Evolutionary conservation across 2,797 vertebrate genomes (phyloP).

Genomic region (Pteronotus mesoamericanus): DNA sequence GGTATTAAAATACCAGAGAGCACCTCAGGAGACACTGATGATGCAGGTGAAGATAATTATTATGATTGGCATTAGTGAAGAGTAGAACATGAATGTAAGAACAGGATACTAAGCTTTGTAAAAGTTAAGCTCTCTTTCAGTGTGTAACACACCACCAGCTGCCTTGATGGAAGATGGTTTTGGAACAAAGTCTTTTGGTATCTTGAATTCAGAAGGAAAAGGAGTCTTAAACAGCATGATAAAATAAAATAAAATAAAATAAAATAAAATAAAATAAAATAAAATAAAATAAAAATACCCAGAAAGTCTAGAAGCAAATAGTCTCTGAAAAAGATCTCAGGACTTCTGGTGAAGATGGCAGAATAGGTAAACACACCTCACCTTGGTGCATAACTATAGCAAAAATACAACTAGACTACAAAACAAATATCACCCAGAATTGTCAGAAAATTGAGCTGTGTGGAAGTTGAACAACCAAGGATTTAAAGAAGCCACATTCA

Average conservation of each 20-base stretch:
- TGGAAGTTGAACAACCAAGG: no score
- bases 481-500: no score
- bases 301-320: not conserved
- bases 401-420: no score
- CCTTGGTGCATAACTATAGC: no score
- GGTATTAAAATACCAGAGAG: not conserved
- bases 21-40: not conserved
- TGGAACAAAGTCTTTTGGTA: not conserved
- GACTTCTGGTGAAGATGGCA: no score
- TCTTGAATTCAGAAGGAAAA: conserved; percentile 38
- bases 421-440: no score
- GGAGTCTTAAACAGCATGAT: not conserved
- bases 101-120: not conserved
- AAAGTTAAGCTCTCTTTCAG: not conserved
- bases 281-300: not conserved
- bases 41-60: not conserved
- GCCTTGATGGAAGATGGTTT: not conserved
- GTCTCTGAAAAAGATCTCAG: not conserved
- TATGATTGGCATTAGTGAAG: not conserved
- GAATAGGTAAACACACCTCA: no score
- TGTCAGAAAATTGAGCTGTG: no score
- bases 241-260: not conserved
- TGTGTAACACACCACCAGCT: not conserved
- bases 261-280: not conserved
- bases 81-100: not conserved